phyloP scores from a whole-genome alignment of 2,113 vertebrate species.

The Pristiophorus japonicus region DNA sequence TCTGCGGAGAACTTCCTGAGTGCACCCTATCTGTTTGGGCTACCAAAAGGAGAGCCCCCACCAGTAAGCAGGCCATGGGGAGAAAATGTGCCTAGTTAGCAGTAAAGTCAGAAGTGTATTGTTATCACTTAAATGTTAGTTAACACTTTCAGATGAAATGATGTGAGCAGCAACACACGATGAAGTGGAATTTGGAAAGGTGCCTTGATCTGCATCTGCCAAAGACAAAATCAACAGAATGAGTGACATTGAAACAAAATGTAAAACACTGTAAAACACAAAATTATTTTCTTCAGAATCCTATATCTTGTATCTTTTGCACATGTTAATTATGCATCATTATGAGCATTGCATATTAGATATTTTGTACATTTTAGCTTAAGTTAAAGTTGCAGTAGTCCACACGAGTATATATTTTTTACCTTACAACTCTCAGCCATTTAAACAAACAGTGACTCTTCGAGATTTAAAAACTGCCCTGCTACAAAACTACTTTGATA shows the following conservation, averaged over 20 bases:
- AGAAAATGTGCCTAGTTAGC: conserved; percentile 39
- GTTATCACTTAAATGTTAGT: conserved; percentile 38
- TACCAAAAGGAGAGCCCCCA: conserved; percentile 69
- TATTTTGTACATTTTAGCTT: not conserved
- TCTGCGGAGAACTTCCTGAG: conserved; percentile 49
- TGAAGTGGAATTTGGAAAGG: conserved; percentile 46
- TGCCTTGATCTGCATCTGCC: conserved; percentile 58
- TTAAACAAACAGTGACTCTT: not conserved
- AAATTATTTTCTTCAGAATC: not conserved
- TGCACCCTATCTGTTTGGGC: conserved; percentile 61
- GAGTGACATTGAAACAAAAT: conserved; percentile 42
- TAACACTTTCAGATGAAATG: conserved; percentile 49
- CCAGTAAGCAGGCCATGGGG: conserved; percentile 72
- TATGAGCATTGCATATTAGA: not conserved
- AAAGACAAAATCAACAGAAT: conserved; percentile 46
- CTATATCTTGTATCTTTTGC: not conserved
- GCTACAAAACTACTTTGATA: not conserved
- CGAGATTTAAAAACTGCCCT: not conserved
- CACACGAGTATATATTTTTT: not conserved
- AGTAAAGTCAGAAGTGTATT: not conserved
- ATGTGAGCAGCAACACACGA: conserved; percentile 50
- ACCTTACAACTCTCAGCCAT: not conserved
- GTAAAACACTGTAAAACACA: not conserved
- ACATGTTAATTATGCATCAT: not conserved
- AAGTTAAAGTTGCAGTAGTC: not conserved